Conservation (phyloP, 2,113 vertebrate species). For the Apodemus sylvaticus region DNA sequence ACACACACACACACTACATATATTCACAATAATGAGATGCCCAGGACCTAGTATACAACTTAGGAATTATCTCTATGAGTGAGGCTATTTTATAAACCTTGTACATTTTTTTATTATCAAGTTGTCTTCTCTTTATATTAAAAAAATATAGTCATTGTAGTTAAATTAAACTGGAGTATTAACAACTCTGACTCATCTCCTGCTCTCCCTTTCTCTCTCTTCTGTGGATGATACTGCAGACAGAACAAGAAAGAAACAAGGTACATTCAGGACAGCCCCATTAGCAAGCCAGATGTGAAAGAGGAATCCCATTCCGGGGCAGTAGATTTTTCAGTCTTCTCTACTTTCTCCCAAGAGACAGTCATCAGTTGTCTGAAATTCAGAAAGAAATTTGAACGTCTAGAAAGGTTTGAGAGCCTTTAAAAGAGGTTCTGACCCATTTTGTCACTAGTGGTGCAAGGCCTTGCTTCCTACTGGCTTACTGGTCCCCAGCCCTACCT, state of each 20-base stretch:
- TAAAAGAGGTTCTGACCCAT: neutral
- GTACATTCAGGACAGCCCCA: neutral
- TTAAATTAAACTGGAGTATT: neutral
- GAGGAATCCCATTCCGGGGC: neutral
- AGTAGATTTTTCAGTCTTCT: neutral
- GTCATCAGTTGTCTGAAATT: neutral
- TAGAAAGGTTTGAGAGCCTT: neutral
- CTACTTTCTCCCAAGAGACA: neutral
- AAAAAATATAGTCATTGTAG: neutral
- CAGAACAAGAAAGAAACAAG: neutral
- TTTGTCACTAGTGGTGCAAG: neutral
- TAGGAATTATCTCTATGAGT: neutral
- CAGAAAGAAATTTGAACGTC: neutral
- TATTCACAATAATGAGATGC: neutral
- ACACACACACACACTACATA: neutral
- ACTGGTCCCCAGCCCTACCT: accelerated
- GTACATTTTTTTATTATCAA: neutral
- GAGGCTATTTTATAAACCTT: neutral
- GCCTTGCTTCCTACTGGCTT: accelerated
- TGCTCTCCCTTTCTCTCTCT: no score
- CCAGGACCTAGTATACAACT: neutral
- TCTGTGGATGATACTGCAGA: neutral
- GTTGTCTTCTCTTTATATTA: neutral
- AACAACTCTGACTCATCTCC: no score
- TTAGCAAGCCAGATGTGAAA: neutral